Evolutionary conservation across 2,888 invertebrate species (phyloP).

Genomic region (Craniophora ligustri): DNA sequence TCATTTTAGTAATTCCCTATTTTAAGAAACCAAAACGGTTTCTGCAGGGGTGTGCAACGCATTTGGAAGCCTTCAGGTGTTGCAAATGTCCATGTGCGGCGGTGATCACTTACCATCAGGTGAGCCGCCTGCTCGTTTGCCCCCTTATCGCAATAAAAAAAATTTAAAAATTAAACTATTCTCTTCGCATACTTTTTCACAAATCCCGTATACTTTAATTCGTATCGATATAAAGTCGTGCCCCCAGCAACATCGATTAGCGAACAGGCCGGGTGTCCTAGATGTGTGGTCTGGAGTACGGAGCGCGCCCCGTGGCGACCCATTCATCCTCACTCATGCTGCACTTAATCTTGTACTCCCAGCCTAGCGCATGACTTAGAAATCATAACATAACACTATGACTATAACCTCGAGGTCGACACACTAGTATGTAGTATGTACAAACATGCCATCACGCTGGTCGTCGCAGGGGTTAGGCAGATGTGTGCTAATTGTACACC

Average conservation of each 20-base stretch:
- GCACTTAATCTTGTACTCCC: constrained; percentile 41
- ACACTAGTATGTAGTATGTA: no score
- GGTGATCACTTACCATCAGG: no score
- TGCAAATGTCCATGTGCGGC: no score
- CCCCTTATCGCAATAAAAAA: no score
- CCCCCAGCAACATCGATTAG: constrained; percentile 47
- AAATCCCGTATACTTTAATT: constrained; percentile 12
- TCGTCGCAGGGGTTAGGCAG: no score
- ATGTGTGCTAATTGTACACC: no score
- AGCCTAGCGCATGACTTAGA: constrained; percentile 46
- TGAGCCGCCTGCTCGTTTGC: no score
- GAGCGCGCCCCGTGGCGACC: constrained; percentile 57
- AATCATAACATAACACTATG: constrained; percentile 3
- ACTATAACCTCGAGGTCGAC: neutral
- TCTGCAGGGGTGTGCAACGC: no score
- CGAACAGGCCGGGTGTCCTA: constrained; percentile 51
- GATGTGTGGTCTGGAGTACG: constrained; percentile 51
- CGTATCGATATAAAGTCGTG: constrained; percentile 42
- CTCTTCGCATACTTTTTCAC: neutral
- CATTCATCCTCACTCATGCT: constrained; percentile 53
- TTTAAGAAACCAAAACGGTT: no score
- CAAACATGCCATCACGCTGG: neutral
- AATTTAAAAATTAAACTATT: neutral
- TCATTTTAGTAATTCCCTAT: no score
- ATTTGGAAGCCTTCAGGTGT: no score